A percentile compares a stretch with the other conserved stretches of the same genome.
phyloP scores from a whole-genome alignment of 2,797 vertebrate species.

The Sebastes iracundus region DNA sequence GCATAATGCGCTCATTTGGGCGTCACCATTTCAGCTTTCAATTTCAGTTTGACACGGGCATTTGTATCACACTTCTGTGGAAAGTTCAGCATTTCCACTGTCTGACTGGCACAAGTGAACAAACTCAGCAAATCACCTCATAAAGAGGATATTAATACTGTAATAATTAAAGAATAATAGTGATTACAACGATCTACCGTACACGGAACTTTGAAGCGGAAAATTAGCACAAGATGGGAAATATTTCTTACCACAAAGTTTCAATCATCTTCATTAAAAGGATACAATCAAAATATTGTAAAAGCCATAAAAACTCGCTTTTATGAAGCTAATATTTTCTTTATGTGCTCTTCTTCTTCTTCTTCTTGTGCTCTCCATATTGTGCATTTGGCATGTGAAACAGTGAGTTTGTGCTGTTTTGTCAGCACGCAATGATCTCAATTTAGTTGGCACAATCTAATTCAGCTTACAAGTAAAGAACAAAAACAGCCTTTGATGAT shows the following conservation, averaged over 20 bases:
- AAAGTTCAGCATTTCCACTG: background rate
- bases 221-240: slow-evolving; percentile 29
- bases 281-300: background rate
- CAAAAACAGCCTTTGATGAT: slow-evolving; percentile 19
- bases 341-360: background rate
- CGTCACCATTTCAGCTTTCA: background rate
- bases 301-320: background rate
- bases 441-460: slow-evolving; percentile 24
- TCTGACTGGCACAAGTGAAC: background rate
- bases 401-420: background rate
- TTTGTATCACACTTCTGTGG: background rate
- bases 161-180: slow-evolving; percentile 5
- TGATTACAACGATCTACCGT: background rate
- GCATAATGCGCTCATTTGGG: background rate
- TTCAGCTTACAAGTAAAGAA: slow-evolving; percentile 18
- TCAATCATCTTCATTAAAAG: background rate
- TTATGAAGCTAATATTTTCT: background rate
- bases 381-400: background rate
- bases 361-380: background rate
- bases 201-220: background rate
- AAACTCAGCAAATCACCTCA: background rate
- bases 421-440: slow-evolving; percentile 14
- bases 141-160: slow-evolving; percentile 9
- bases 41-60: slow-evolving; percentile 11
- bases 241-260: background rate